Evolutionary conservation across 2,888 invertebrate genomes (phyloP).

Genomic region (Petrophora chlorosata): DNA sequence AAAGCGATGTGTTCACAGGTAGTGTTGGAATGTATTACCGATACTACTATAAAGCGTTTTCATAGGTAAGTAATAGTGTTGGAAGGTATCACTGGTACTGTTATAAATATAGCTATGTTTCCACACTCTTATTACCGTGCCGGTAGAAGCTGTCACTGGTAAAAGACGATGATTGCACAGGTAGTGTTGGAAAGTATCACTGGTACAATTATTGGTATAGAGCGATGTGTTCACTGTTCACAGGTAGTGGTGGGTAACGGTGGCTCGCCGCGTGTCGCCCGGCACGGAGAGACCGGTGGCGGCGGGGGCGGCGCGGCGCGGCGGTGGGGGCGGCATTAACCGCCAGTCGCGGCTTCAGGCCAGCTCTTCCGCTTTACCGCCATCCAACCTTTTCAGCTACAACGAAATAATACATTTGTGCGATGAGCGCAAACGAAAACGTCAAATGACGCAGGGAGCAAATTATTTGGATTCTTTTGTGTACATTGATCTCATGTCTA

Average conservation of each 20-base stretch:
- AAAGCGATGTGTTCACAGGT: not conserved
- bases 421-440: too few relatives aligned
- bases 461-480: too few relatives aligned
- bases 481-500: too few relatives aligned
- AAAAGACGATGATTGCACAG: not conserved
- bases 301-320: slow-evolving; percentile 31
- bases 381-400: slow-evolving; percentile 77
- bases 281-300: slow-evolving; percentile 31
- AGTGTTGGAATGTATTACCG: not conserved
- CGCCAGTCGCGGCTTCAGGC: slow-evolving; percentile 60
- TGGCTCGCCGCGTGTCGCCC: slow-evolving; percentile 27
- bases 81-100: too few relatives aligned
- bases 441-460: too few relatives aligned
- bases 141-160: too few relatives aligned
- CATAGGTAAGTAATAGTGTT: not conserved
- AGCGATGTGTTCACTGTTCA: slow-evolving; percentile 15
- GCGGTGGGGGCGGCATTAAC: slow-evolving; percentile 29
- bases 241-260: slow-evolving; percentile 39
- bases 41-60: not conserved
- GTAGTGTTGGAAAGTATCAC: not conserved
- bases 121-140: too few relatives aligned
- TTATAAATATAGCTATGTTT: too few relatives aligned
- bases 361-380: slow-evolving; percentile 73
- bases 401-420: slow-evolving; percentile 22
- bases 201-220: not conserved